A percentile compares a stretch with the other conserved stretches of the same genome.
Evolutionary conservation across 2,888 invertebrate genomes (phyloP).

Genomic region (Ctenicera cuprea): DNA sequence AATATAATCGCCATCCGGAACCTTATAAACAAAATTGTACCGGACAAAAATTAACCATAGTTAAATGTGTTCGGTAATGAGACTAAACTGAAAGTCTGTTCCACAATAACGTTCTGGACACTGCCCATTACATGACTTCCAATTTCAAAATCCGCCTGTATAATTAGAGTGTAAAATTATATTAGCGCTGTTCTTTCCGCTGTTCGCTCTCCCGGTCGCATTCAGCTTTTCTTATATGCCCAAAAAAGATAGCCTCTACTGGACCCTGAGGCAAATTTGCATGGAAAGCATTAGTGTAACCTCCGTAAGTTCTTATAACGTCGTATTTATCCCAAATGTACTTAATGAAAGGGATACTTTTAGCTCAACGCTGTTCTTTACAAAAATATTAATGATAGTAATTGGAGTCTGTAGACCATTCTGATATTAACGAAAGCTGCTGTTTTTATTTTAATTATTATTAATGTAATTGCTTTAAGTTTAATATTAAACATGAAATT

Average conservation of each 20-base stretch:
- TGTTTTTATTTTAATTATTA: slow-evolving; percentile 51
- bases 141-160: slow-evolving; percentile 69
- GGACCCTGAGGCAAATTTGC: slow-evolving; percentile 47
- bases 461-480: slow-evolving; percentile 51
- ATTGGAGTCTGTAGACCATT: slow-evolving; percentile 52
- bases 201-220: slow-evolving; percentile 49
- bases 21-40: slow-evolving; percentile 71
- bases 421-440: slow-evolving; percentile 50
- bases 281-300: slow-evolving; percentile 48
- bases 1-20: slow-evolving; percentile 59
- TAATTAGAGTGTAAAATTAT: slow-evolving; percentile 63
- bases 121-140: slow-evolving; percentile 69
- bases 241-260: slow-evolving; percentile 45
- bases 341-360: slow-evolving; percentile 63
- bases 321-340: slow-evolving; percentile 61
- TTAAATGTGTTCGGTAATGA: slow-evolving; percentile 69
- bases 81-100: slow-evolving; percentile 69
- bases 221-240: slow-evolving; percentile 27
- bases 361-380: slow-evolving; percentile 57
- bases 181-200: slow-evolving; percentile 57
- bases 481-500: slow-evolving; percentile 51
- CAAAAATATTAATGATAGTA: slow-evolving; percentile 61
- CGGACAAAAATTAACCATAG: slow-evolving; percentile 71
- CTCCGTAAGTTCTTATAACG: slow-evolving; percentile 59
- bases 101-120: slow-evolving; percentile 64